Evolutionary conservation across 2,797 vertebrate genomes (phyloP), one percentile per base, ranked within the genome.

Genomic region (Ispidina lecontei): DNA sequence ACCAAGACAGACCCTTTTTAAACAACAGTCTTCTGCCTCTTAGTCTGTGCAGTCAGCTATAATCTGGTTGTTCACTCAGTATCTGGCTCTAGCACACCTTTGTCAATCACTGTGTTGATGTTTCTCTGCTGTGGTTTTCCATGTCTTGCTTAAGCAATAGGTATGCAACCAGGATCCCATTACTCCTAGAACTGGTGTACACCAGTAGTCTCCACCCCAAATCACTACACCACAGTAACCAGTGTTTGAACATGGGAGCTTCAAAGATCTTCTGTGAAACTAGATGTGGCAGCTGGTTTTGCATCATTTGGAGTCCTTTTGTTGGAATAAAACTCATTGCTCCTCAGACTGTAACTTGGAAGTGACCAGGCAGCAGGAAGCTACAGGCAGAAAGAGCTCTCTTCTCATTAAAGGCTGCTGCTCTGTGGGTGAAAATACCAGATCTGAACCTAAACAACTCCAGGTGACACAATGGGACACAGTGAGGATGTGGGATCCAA

Each of bases 361-460:
- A 82, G 21, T 29, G 25, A 71, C 43, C n/a, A 56, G 70, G 35
- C 49, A 81, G 37, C 7, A 69, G 41, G 37, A 51, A 90, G 37
- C 26, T 5, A 33, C 52, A 77, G 43, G 19, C 88, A 44, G 28
- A 64, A 67, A 56, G 25, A 41, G 22, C 58, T 8, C 1, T 70
- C 18, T 69, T 81, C 68, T 91, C 77, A 90, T 90, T 88, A 88
- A n/a, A 70, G 55, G n/a, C 6, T 59, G 25, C 21, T 82, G 41
- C 51, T 85, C 54, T 14, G 29, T 63, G 44, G 22, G n/a, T 68
- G 43, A 63, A 79, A 82, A 82, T 26, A 59, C 47, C 72, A 71
- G n/a, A 35, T 26, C 28, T 76, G 75, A 85, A 85, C 28, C 44
- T 49, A 54, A 88, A 71, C 44, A 63, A 62, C 20, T 62, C 33